Conservation (phyloP, 2,797 vertebrate genomes). For the Ispidina picta region DNA sequence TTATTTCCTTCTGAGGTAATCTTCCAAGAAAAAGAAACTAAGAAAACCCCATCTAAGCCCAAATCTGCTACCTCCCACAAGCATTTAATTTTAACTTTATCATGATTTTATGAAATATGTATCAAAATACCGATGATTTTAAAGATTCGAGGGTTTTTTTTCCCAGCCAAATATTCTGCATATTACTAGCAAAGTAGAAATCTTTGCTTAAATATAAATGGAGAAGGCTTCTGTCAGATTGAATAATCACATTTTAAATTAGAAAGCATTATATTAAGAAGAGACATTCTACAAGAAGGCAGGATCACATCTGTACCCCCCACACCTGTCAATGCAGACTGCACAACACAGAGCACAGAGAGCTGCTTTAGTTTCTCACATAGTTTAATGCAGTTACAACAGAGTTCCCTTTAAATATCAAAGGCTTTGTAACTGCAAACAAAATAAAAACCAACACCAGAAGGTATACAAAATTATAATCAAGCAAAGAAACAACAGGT, state of each 20-base stretch:
- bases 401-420: background rate
- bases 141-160: background rate
- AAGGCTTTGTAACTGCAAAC: conserved; percentile 3
- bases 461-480: background rate
- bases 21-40: background rate
- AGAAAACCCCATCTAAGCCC: background rate
- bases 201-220: background rate
- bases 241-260: conserved; percentile 4
- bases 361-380: background rate
- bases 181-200: background rate
- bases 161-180: background rate
- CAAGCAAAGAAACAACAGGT: background rate
- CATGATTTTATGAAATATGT: background rate
- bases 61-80: background rate
- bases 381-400: background rate
- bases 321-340: background rate
- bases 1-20: background rate
- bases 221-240: background rate
- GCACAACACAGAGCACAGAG: background rate
- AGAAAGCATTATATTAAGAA: background rate
- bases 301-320: background rate
- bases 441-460: background rate
- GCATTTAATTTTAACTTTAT: background rate
- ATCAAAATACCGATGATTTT: background rate
- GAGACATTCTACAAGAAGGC: background rate